Base-by-base conservation (phyloP, 1,140 invertebrate species). In the Alviniconcha marisindica region DNA sequence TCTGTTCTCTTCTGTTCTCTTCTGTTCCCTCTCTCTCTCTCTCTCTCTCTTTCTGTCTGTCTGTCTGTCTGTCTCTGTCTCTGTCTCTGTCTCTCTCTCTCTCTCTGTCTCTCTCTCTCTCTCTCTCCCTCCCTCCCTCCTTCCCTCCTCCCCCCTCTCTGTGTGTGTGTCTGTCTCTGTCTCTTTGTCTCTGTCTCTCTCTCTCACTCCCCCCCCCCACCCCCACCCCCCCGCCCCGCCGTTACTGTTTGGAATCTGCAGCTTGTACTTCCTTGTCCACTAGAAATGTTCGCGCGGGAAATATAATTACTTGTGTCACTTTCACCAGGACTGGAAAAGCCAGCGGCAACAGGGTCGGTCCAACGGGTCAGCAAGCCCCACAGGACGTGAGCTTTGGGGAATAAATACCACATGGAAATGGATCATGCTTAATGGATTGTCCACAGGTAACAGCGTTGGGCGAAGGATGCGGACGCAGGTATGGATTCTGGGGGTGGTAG, bases 181-280 rank as follows among this genome's bases (percentile, higher is more conserved):
- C n/a, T 33, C 31, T 69, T 31, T 69, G 3, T 69, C n/a, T 69
- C 21, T 69, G 28, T 69, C 28, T 69, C 63, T 69, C 63, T 69
- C 63, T 69, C 63, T 69, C 63, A 24, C 56, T 60, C 56, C 24
- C 24, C 4, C 24, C 24, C 56, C 24, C 18, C 24, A 28, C 24
- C 56, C n/a, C 56, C 24, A 7, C 24, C 56, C n/a, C 24, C 24
- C 56, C 24, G 10, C 24, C 56, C 24, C 56, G 7, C 56, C 24
- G 10, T 60, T 24, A 24, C 10, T 60, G 10, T 60, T 24, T 60
- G 3, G 15, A 4, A 12, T 60, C 56, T 60, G 10, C 24, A 7
- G 7, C 56, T 60, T 24, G 7, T 24, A 24, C 10, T 60, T 24
- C 24, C 56, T 60, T 28, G 15, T 28, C 24, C 56, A 12, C 56